Evolutionary conservation across 1,140 invertebrate genomes (phyloP), one percentile per base, ranked within the genome.

Genomic region (Bombus consobrinus): DNA sequence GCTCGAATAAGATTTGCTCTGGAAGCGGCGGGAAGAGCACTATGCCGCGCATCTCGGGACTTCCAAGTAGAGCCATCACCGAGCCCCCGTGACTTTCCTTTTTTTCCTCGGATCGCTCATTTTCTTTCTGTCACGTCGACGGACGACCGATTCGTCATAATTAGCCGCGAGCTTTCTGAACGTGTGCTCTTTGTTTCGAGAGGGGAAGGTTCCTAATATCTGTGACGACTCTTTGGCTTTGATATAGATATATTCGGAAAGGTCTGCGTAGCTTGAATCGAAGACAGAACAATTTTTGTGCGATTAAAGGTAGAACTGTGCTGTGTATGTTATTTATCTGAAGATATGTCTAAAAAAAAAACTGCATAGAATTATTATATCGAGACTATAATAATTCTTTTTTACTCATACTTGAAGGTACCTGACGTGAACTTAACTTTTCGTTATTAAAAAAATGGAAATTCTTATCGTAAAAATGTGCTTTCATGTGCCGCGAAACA

Each of bases 1-100:
- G 62, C 85, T 69, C 53, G 79, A 76, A 87, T 88, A 82, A 89
- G 85, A 79, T 83, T 81, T 69, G 57, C 69, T 53, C 64, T 57
- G 64, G 72, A 47, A 37, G n/a, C 28, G 69, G 25, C 47, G n/a
- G 76, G 57, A 81, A 72, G 59, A 73, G 76, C 73, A 76, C 72
- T 68, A 41, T 62, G 47, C 47, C 47, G 43, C 47, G 64, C 74
- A 37, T 28, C 66, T 72, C 32, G 41, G 10, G 74, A 83, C 59
- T 83, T 53, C 53, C 53, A 59, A 84, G 75, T 62, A 68, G 81
- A 79, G 66, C 41, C 66, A 37, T 78, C 81, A 28, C 22, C 9
- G 3, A 10, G 39, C 12, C 15, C 18, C 71, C 41, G 3, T 13
- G 25, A 32, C 59, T 53, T 47, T 77, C 39, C 28, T 34, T 71